Evolutionary conservation across 2,888 invertebrate genomes (phyloP).

Genomic region (Temnothorax ravouxi): DNA sequence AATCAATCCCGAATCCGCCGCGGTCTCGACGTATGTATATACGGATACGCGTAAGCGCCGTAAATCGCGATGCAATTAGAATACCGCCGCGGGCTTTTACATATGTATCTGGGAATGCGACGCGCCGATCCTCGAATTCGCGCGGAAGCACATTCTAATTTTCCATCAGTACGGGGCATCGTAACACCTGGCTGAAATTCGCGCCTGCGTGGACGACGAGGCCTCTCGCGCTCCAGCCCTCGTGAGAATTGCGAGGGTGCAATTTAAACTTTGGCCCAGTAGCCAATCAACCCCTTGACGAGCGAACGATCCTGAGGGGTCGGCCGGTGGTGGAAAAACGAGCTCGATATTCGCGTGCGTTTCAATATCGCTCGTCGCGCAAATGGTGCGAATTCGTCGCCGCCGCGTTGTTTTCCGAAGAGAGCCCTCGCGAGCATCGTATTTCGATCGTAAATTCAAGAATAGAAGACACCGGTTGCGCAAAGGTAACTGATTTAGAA

Average conservation of each 20-base stretch:
- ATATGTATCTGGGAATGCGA: conserved; percentile 23
- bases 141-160: conserved; percentile 48
- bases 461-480: conserved; percentile 34
- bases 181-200: conserved; percentile 79
- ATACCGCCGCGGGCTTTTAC: conserved; percentile 29
- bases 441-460: conserved; percentile 33
- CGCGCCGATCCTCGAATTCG: conserved; percentile 27
- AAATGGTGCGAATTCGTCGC: conserved; percentile 21
- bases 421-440: not conserved
- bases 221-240: conserved; percentile 65
- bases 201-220: conserved; percentile 79
- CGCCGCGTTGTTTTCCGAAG: not conserved
- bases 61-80: conserved; percentile 43
- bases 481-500: conserved; percentile 35
- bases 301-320: conserved; percentile 52
- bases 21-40: too few species aligned
- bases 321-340: conserved; percentile 19
- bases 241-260: conserved; percentile 73
- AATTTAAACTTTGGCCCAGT: conserved; percentile 83
- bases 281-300: conserved; percentile 76
- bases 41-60: not conserved
- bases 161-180: conserved; percentile 68
- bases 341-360: not conserved
- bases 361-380: not conserved
- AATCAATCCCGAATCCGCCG: conserved; percentile 20